Base-by-base conservation (phyloP, 2,888 invertebrate species). In the Isoperla grammatica region DNA sequence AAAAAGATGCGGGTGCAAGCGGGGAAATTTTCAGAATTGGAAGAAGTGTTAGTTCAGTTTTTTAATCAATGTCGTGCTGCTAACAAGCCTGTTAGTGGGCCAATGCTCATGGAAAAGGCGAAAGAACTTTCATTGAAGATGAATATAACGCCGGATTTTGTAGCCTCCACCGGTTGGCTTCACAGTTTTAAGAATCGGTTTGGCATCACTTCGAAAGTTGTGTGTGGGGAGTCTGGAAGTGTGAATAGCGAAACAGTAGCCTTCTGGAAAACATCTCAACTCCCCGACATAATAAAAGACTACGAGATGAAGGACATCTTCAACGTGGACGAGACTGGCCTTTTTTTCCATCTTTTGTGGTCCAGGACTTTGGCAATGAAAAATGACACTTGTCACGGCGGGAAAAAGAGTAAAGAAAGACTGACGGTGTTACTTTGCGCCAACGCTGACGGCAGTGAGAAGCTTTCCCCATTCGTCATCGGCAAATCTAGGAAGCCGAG, bases 341-440 rank as follows among this genome's bases (percentile, higher is more conserved):
- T 70, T 11, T 69, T 69, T 64, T 69, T 69, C 59, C 58, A 66
- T 50, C 65, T 64, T 35, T 60, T 69, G 50, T 68, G 68, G 17
- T 57, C 66, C 50, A 49, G n/a, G 19, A 53, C 50, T n/a, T 50
- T 55, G 17, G 17, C 55, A 53, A 11, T 69, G 6, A 69, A 67
- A 66, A 57, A 53, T 50, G 67, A 68, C 53, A 65, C 65, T 61
- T 70, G 67, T 58, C 13, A 50, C 13, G 68, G 67, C 50, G 69
- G 68, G 15, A 69, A 69, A 62, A 17, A 67, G 66, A 56, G 62
- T 49, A 9, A 68, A 59, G n/a, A n/a, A n/a, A n/a, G n/a, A n/a
- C n/a, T n/a, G n/a, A n/a, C n/a, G n/a, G n/a, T n/a, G n/a, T n/a
- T n/a, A n/a, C n/a, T n/a, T n/a, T n/a, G n/a, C n/a, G n/a, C n/a